A percentile compares a stretch with the other conserved stretches of the same genome.
These are phyloP conservation scores for Pocillopora meandrina DNA, from an alignment of 92 coral and sea anemone species.

Conservation along the genomic window DNA sequence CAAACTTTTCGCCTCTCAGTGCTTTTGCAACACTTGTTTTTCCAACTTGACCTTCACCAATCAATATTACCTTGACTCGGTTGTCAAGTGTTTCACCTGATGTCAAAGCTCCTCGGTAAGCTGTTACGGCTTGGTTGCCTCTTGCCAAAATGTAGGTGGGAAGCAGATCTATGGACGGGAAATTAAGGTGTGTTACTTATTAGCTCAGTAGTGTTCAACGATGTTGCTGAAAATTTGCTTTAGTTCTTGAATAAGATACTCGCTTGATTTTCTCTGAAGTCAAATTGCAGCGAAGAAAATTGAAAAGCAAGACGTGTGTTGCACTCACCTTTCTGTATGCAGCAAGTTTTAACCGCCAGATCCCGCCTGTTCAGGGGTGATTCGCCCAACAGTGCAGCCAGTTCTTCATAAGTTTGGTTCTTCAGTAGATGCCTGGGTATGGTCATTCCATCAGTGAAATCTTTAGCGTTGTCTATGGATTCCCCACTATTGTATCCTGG, in stretches of 20 bases:
- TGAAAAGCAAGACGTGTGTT: too few relatives aligned
- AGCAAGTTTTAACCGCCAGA: conserved; percentile 1
- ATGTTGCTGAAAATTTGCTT: neutral
- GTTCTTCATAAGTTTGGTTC: neutral
- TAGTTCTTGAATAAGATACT: neutral
- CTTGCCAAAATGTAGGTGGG: conserved; percentile 28
- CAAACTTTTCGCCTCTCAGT: conserved; percentile 15
- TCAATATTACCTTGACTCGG: conserved; percentile 27
- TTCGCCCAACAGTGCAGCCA: neutral
- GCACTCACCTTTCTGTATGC: conserved; percentile 4
- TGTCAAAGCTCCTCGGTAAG: conserved; percentile 29
- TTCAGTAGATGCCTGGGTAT: neutral
- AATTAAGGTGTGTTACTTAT: too few relatives aligned
- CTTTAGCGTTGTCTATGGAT: neutral
- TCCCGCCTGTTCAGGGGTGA: neutral
- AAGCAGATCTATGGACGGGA: conserved; percentile 5
- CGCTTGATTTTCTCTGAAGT: neutral
- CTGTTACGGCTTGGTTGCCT: neutral
- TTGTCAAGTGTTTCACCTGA: conserved; percentile 18
- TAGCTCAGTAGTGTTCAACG: neutral
- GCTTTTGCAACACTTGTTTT: conserved; percentile 20
- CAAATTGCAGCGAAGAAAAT: neutral
- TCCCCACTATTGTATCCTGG: neutral
- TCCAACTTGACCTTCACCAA: conserved; percentile 24
- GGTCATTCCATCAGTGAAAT: conserved; percentile 6